phyloP scores from a whole-genome alignment of 2,888 invertebrate species.

The Hyles lineata region DNA sequence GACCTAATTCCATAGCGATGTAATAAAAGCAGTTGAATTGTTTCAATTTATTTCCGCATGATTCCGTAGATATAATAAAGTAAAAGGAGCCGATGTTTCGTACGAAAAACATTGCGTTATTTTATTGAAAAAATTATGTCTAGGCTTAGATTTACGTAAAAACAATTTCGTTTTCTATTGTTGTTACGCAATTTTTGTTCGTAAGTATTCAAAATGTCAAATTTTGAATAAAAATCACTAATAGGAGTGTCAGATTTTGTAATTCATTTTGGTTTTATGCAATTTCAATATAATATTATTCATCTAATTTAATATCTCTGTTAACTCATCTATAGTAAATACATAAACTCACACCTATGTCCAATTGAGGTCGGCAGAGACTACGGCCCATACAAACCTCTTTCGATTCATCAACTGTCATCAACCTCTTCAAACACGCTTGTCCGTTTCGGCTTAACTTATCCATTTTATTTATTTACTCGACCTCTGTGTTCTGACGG shows the following conservation, averaged over 20 bases:
- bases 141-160: conserved; percentile 12
- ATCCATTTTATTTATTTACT: too few relatives aligned
- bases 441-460: too few relatives aligned
- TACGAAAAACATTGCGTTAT: not conserved
- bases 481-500: too few relatives aligned
- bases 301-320: too few relatives aligned
- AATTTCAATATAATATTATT: not conserved
- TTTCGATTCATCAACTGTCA: too few relatives aligned
- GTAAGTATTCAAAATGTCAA: conserved; percentile 21
- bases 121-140: not conserved
- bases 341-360: too few relatives aligned
- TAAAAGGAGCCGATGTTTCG: conserved; percentile 5
- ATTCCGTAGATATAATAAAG: not conserved
- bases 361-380: too few relatives aligned
- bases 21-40: not conserved
- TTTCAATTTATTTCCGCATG: not conserved
- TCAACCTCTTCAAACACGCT: too few relatives aligned
- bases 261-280: conserved; percentile 24
- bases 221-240: conserved; percentile 14
- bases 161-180: not conserved
- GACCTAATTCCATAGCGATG: not conserved
- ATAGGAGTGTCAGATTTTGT: conserved; percentile 26
- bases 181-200: conserved; percentile 25
- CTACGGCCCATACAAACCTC: too few relatives aligned
- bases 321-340: too few relatives aligned